These are phyloP conservation scores for Accipiter virgatus DNA, from an alignment of 2,113 vertebrate species.

Conservation along the genomic window DNA sequence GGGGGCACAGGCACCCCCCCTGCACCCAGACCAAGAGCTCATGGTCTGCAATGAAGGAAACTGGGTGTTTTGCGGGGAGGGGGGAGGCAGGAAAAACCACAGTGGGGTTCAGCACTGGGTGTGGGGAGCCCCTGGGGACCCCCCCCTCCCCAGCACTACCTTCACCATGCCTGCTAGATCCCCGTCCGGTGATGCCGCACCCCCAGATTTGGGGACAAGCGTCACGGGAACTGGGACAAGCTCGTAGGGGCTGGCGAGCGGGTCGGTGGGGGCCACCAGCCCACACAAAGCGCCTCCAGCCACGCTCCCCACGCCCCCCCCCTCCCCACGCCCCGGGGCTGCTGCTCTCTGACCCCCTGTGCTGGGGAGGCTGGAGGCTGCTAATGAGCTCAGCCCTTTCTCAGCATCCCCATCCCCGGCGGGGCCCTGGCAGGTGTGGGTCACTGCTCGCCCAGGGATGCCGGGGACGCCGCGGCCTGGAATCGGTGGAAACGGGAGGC, in stretches of 20 bases:
- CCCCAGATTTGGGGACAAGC: not conserved
- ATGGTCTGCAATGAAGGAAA: rapidly evolving
- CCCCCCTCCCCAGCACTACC: not conserved
- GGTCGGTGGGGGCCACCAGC: not conserved
- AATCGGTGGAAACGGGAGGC: not conserved
- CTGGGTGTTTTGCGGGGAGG: not conserved
- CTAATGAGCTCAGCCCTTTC: constrained; percentile 1
- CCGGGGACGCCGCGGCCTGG: not conserved
- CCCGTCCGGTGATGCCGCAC: not conserved
- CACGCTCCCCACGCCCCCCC: not conserved
- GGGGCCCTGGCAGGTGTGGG: constrained; percentile 35
- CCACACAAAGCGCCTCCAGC: not conserved
- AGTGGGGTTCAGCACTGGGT: not conserved
- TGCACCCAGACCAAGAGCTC: not conserved
- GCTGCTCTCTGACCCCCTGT: not conserved
- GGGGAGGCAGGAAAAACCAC: not conserved
- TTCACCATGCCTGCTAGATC: not conserved
- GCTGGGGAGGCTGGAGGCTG: not conserved
- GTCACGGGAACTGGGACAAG: not conserved
- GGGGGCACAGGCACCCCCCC: not conserved
- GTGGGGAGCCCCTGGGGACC: not conserved
- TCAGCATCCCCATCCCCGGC: not conserved
- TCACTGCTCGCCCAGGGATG: not conserved
- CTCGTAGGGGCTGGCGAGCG: rapidly evolving
- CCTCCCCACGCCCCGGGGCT: not conserved